Conservation (phyloP, 2,113 vertebrate genomes). For the Melanerpes formicivorus region DNA sequence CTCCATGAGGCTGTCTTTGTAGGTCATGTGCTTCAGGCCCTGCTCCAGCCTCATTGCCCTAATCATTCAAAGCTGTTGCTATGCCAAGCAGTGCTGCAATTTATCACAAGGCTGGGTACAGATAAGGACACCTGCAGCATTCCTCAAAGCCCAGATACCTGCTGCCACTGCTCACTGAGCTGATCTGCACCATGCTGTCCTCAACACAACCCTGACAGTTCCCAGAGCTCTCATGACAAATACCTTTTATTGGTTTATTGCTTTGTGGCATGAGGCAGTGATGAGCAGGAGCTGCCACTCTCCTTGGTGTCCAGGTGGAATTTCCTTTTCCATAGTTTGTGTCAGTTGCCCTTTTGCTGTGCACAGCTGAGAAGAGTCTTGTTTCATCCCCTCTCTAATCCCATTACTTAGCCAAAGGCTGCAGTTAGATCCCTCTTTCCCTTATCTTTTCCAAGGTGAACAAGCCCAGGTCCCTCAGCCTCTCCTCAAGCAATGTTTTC, state of each 20-base stretch:
- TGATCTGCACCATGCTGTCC: not conserved
- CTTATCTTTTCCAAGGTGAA: not conserved
- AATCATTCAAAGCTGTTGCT: not conserved
- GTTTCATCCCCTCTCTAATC: not conserved
- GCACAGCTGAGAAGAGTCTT: too few species aligned
- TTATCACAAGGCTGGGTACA: not conserved
- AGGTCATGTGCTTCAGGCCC: too few species aligned
- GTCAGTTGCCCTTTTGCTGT: too few species aligned
- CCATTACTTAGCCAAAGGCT: not conserved
- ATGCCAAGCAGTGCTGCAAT: not conserved
- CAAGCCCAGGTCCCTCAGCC: too few species aligned
- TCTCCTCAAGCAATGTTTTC: not conserved
- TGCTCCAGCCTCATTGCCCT: too few species aligned
- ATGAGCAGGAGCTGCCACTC: not conserved
- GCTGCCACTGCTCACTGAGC: not conserved
- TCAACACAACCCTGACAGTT: not conserved
- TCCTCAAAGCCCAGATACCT: not conserved
- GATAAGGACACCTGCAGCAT: not conserved
- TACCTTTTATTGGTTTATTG: not conserved
- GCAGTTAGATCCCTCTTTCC: not conserved
- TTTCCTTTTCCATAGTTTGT: not conserved
- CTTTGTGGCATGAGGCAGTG: not conserved
- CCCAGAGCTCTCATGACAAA: not conserved
- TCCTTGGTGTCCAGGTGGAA: not conserved
- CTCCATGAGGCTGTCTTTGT: too few species aligned